Base-by-base conservation (phyloP, 2,888 invertebrate species). In the Ommatoiulus sabulosus region DNA sequence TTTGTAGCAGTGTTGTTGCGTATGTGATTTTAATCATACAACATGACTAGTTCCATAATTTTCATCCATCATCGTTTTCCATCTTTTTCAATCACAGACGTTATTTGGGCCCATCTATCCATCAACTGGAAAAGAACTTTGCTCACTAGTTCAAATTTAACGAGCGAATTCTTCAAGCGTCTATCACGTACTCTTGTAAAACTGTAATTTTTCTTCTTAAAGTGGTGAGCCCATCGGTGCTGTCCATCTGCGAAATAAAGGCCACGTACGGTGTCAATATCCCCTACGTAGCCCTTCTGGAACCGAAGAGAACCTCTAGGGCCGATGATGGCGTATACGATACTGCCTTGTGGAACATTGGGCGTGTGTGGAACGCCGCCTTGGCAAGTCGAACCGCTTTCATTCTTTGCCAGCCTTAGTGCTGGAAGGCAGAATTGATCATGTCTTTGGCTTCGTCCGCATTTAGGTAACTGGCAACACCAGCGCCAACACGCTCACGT, bases 191-290 rank as follows among this genome's bases (percentile, higher is more conserved):
- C 35, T 35, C 35, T 35, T 35, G 35, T 35, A 35, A 35, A 35
- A 35, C 35, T 35, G 35, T 35, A 46, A 46, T 10, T 10, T 46
- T 46, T 12, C 12, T n/a, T 84, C 8, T 84, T 24, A 5, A 7
- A 20, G 88, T 20, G 46, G 80, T 57, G 43, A 46, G 43, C 80
- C 17, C 72, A 17, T 43, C 72, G n/a, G 35, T 80, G 0, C 8
- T 87, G 20, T 43, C 88, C 10, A 44, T 88, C 43, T 88, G 88
- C 20, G 88, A 24, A n/a, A 44, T 84, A 84, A 3, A 43, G 10
- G 80, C 6, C 20, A 44, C 35, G 3, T 88, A 43, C 24, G 88
- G 88, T n/a, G 88, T 44, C 24, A 88, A 88, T 35, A 88, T 88
- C n/a, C 88, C 88, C 15, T 88, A 44, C 24, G 80, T 80, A 4